These are phyloP conservation scores for Drosophila cognata DNA, from an alignment of 2,888 invertebrate genomes.

Conservation along the genomic window DNA sequence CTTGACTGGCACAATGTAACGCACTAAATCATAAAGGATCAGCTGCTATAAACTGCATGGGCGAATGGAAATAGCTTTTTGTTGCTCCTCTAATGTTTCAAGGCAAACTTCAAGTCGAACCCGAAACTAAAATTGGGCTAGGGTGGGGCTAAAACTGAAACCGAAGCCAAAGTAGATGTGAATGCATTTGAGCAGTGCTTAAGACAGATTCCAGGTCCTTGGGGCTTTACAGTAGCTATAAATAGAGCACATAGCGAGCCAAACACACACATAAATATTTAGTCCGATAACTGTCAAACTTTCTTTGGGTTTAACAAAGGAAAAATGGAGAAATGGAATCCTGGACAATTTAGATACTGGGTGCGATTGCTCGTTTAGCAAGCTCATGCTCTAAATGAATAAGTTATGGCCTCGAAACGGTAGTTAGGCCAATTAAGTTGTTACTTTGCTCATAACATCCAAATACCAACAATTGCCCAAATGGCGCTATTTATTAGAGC, in stretches of 20 bases:
- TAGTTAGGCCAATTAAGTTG: conserved; percentile 27
- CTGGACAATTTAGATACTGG: conserved; percentile 49
- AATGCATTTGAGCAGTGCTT: conserved; percentile 67
- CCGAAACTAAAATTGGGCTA: conserved; percentile 1
- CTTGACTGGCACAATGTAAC: conserved; percentile 36
- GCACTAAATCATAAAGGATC: conserved; percentile 74
- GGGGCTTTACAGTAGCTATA: conserved; percentile 20
- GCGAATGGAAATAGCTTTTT: conserved; percentile 32
- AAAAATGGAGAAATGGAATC: conserved; percentile 45
- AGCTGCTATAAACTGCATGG: conserved; percentile 61
- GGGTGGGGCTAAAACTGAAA: conserved; percentile 15
- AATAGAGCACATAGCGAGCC: conserved; percentile 2
- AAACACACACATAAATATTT: conserved; percentile 4
- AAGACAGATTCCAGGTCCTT: conserved; percentile 51
- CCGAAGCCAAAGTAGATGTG: conserved; percentile 65
- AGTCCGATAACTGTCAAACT: conserved; percentile 51
- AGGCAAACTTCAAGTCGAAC: conserved; percentile 12
- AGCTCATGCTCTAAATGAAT: conserved; percentile 35
- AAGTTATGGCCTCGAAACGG: conserved; percentile 12
- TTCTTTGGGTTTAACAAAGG: conserved; percentile 29
- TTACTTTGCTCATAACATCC: conserved; percentile 7
- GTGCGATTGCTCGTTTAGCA: conserved; percentile 9
- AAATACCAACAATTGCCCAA: conserved; percentile 4
- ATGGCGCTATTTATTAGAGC: conserved; percentile 19
- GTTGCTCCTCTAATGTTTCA: conserved; percentile 24